These are phyloP conservation scores for Anolis sagrei DNA, from an alignment of 2,113 vertebrate genomes.

Conservation along the genomic window DNA sequence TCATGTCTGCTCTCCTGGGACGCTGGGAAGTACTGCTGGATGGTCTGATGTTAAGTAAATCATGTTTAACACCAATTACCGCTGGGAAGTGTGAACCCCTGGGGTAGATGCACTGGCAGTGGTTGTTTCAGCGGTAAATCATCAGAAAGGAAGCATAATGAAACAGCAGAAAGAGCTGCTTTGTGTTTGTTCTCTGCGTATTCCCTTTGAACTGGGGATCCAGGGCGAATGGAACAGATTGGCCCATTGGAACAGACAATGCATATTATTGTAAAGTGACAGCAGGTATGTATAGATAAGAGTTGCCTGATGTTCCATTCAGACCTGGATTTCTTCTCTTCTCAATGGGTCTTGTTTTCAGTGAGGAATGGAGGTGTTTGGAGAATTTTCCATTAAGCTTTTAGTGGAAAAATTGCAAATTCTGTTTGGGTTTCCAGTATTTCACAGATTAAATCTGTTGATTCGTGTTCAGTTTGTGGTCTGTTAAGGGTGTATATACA, in stretches of 20 bases:
- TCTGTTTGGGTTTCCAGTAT: too few relatives aligned
- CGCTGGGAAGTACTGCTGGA: neutral
- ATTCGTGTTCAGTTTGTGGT: too few relatives aligned
- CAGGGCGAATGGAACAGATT: neutral
- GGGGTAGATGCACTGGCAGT: neutral
- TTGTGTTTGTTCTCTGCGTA: neutral
- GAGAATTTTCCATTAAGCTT: too few relatives aligned
- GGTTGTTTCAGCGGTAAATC: neutral
- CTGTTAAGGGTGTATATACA: too few relatives aligned
- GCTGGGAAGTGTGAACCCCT: conserved; percentile 1
- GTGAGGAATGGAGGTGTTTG: neutral
- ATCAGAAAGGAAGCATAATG: neutral
- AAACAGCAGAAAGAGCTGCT: neutral
- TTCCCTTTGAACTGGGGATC: neutral
- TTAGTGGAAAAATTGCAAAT: too few relatives aligned
- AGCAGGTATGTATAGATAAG: neutral
- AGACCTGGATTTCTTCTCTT: neutral
- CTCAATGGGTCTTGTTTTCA: neutral
- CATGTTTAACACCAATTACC: neutral
- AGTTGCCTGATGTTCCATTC: neutral
- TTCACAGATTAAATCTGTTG: too few relatives aligned
- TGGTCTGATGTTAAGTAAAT: neutral
- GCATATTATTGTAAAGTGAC: neutral
- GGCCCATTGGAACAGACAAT: neutral
- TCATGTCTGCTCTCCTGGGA: neutral